Conservation (phyloP, 1,140 invertebrate species). For the Drosophila albomicans region DNA sequence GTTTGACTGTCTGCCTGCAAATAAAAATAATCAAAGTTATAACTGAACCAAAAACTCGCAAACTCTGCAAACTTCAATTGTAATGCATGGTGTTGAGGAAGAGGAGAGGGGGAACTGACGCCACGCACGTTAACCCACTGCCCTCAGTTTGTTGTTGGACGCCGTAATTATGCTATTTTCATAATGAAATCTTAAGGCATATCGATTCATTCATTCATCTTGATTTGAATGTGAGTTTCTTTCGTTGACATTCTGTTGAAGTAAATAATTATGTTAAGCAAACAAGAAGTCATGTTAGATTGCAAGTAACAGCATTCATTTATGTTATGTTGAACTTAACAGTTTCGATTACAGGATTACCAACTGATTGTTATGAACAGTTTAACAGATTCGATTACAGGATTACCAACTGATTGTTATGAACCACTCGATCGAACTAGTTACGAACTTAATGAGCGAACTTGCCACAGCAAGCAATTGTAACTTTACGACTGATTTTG, state of each 20-base stretch:
- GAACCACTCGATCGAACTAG: too few species aligned
- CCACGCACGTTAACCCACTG: conserved; percentile 76
- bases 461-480: too few species aligned
- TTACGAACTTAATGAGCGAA: too few species aligned
- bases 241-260: background rate
- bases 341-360: too few species aligned
- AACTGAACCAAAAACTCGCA: conserved; percentile 48
- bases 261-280: too few species aligned
- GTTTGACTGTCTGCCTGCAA: conserved; percentile 48
- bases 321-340: too few species aligned
- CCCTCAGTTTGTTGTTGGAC: conserved; percentile 54
- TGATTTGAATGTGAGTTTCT: background rate
- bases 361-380: too few species aligned
- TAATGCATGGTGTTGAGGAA: conserved; percentile 26
- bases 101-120: conserved; percentile 2
- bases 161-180: conserved; percentile 57
- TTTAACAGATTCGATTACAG: too few species aligned
- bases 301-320: too few species aligned
- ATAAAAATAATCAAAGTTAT: conserved; percentile 62
- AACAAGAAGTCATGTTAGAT: too few species aligned
- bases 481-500: too few species aligned
- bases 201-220: background rate
- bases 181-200: background rate
- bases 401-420: too few species aligned
- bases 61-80: conserved; percentile 60